Percentiles rank a stretch among this genome's conserved stretches.
These are phyloP conservation scores for Phenganax subtilis DNA, from an alignment of 92 coral and sea anemone species.

Conservation along the genomic window DNA sequence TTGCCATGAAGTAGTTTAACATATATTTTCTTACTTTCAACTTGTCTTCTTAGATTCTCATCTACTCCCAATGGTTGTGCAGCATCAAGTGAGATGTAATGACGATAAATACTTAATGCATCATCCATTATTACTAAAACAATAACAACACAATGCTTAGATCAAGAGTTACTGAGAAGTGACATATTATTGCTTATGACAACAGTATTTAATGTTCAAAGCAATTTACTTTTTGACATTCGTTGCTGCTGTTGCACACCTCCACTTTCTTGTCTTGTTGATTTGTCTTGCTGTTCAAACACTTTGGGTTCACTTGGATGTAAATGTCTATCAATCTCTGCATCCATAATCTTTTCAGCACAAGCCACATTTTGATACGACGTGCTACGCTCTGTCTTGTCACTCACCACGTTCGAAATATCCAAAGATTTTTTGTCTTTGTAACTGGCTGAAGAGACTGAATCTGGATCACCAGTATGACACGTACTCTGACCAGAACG, in stretches of 20 bases:
- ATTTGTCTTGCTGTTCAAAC: not conserved
- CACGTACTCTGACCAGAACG: too few relatives aligned
- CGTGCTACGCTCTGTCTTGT: not conserved
- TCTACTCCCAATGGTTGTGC: constrained; percentile 86
- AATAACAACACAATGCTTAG: not conserved
- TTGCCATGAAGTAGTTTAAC: too few relatives aligned
- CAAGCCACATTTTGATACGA: not conserved
- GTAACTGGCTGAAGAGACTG: too few relatives aligned
- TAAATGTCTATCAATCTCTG: not conserved
- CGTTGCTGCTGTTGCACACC: not conserved
- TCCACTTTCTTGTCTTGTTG: not conserved
- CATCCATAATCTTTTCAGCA: not conserved
- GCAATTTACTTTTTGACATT: constrained; percentile 14
- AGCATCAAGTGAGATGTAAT: constrained; percentile 88
- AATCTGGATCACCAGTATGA: too few relatives aligned
- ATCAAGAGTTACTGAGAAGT: too few relatives aligned
- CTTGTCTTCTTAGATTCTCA: constrained; percentile 73
- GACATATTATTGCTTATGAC: too few relatives aligned
- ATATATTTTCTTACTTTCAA: constrained; percentile 56
- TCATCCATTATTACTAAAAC: constrained; percentile 46
- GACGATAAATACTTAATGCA: constrained; percentile 91
- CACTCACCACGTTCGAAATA: not conserved
- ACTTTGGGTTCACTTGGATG: not conserved
- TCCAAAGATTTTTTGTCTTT: too few relatives aligned
- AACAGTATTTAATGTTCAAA: not conserved